phyloP scores from a whole-genome alignment of 2,888 invertebrate species.

The Stenchaetothrips biformis region DNA sequence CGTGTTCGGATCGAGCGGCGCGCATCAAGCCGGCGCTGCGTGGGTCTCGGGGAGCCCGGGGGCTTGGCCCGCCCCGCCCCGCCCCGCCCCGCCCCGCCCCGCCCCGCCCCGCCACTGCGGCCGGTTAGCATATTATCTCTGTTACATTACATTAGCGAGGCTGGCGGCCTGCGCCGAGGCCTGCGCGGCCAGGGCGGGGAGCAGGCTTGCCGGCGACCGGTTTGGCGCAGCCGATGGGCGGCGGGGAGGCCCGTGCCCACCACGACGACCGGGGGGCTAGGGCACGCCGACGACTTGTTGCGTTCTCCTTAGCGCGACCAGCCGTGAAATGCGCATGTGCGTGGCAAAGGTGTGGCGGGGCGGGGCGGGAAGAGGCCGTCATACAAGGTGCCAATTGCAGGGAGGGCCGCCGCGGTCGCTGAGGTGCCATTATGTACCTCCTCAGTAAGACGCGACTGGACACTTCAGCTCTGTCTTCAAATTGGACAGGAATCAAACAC shows the following conservation, averaged over 20 bases:
- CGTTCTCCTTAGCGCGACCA: not conserved
- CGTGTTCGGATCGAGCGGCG: no score
- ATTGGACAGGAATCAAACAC: no score
- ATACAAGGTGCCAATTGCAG: not conserved
- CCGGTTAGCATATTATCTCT: not conserved
- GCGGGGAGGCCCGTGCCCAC: not conserved
- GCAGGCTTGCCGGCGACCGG: not conserved
- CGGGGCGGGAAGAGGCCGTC: not conserved
- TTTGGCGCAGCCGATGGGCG: not conserved
- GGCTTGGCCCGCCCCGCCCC: not conserved
- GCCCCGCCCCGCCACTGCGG: not conserved
- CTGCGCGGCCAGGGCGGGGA: no score
- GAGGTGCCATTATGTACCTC: not conserved
- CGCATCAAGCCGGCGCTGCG: no score
- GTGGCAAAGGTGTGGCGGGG: not conserved
- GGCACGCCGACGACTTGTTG: no score
- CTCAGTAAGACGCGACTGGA: no score
- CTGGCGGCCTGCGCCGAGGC: not conserved
- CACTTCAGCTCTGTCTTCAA: no score
- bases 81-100: not conserved
- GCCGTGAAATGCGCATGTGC: not conserved
- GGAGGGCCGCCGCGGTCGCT: not conserved
- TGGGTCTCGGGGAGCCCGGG: not conserved
- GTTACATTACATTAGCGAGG: not conserved
- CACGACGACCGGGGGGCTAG: not conserved